Base-by-base conservation (phyloP, 2,888 invertebrate species). In the Pelosia muscerda region DNA sequence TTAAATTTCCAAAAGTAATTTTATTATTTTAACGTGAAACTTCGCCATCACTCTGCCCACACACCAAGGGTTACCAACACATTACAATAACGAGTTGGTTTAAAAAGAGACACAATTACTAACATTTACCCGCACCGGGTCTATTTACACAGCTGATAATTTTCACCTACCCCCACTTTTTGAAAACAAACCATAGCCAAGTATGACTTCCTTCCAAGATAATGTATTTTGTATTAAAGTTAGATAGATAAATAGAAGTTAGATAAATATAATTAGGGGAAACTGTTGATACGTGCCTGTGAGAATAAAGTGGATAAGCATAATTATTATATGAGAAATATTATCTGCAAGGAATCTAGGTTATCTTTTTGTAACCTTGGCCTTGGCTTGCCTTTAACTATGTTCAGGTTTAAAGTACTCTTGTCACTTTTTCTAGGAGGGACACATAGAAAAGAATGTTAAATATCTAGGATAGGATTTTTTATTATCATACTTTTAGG, bases 81-180 rank as follows among this genome's bases (percentile, higher is more conserved):
- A 73, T 78, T 76, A 76, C 73, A 73, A 74, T 80, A 81, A 81
- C 71, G 75, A 76, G 71, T 54, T 58, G 75, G 66, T 69, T 65
- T 71, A 81, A 81, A 80, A 81, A 81, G 76, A 77, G 71, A 80
- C 75, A 77, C 75, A 75, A 77, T 81, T 77, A 79, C 74, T 71
- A 68, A 66, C 76, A 65, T 73, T 76, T 71, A 74, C 71, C 59
- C 63, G 61, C 68, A 59, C 54, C 26, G 54, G 23, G 63, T 66
- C 65, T 74, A 73, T 77, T 76, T 72, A 82, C 69, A 70, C 65
- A 75, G 74, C 42, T 76, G 79, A 71, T 77, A 73, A 81, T 72
- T 71, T 56, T 53, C 49, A 54, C 59, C 63, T 65, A 66, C 59
- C 56, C 63, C 62, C 34, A 38, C 58, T 42, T 57, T 78, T 72